A percentile compares a stretch with the other conserved stretches of the same genome.
Evolutionary conservation across 1,140 invertebrate species (phyloP).

Genomic region (Nasonia longicornis): DNA sequence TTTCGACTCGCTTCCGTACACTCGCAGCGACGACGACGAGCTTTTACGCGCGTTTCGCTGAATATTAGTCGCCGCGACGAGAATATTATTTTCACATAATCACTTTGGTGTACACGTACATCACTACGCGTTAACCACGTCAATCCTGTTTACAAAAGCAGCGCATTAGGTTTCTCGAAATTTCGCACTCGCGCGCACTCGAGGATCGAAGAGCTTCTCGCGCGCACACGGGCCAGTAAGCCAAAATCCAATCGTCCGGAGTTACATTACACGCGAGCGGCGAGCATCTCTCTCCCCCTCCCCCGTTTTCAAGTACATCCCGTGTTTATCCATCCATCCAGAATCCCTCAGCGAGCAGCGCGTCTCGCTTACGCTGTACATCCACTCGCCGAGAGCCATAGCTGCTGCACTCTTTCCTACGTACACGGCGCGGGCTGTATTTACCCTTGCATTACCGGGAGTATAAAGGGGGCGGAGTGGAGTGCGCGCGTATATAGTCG

Average conservation of each 20-base stretch:
- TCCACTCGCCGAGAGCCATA: neutral
- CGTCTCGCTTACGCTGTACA: neutral
- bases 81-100: too few relatives aligned
- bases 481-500: neutral
- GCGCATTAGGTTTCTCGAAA: too few relatives aligned
- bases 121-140: too few relatives aligned
- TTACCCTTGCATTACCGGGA: conserved; percentile 42
- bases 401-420: conserved; percentile 1
- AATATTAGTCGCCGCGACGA: too few relatives aligned
- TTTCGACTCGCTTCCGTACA: too few relatives aligned
- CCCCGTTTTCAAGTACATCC: neutral
- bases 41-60: too few relatives aligned
- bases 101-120: too few relatives aligned
- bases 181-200: too few relatives aligned
- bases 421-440: neutral
- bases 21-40: too few relatives aligned
- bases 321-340: conserved; percentile 19
- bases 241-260: conserved; percentile 13
- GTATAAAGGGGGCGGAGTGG: conserved; percentile 31
- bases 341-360: neutral
- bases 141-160: too few relatives aligned
- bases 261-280: conserved; percentile 9
- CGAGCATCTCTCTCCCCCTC: neutral
- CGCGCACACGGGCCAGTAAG: neutral
- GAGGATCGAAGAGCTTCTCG: too few relatives aligned